These are phyloP conservation scores for Ascidia mentula DNA, from an alignment of 23 tunicate genomes.

Conservation along the genomic window DNA sequence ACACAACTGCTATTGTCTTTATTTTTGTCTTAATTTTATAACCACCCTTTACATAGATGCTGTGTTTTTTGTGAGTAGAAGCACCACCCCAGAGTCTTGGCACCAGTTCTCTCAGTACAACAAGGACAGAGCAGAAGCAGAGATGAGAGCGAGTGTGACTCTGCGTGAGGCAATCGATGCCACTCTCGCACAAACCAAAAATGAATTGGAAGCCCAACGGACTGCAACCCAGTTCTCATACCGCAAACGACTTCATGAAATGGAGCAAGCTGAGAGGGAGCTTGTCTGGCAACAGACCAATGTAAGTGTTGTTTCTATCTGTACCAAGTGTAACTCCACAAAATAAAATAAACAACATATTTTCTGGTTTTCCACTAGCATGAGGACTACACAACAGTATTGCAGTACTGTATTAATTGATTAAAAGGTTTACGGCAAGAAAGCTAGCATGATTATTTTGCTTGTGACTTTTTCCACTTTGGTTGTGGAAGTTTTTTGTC, in stretches of 20 bases:
- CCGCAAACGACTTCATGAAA: conserved; percentile 93
- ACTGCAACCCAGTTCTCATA: conserved; percentile 90
- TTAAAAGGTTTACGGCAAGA: no score
- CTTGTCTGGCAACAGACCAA: conserved; percentile 80
- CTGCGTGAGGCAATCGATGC: conserved; percentile 94
- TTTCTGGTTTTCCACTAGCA: no score
- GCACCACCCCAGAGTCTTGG: conserved; percentile 91
- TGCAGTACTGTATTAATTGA: no score
- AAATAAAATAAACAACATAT: no score
- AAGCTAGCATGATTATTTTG: no score
- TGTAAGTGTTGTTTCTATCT: conserved; percentile 22
- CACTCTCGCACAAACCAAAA: conserved; percentile 71
- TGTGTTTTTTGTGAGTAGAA: conserved; percentile 38
- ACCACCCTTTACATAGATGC: no score
- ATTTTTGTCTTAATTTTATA: no score
- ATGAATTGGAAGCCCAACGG: conserved; percentile 95
- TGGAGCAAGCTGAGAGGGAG: conserved; percentile 80
- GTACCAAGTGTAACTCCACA: no score
- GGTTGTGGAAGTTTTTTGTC: no score
- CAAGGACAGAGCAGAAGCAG: conserved; percentile 90
- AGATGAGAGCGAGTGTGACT: conserved; percentile 85
- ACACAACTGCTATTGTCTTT: no score
- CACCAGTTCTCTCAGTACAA: conserved; percentile 94
- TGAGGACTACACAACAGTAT: no score
- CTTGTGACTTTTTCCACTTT: no score